Conservation (phyloP, 2,113 vertebrate species). For the Cisticola juncidis region DNA sequence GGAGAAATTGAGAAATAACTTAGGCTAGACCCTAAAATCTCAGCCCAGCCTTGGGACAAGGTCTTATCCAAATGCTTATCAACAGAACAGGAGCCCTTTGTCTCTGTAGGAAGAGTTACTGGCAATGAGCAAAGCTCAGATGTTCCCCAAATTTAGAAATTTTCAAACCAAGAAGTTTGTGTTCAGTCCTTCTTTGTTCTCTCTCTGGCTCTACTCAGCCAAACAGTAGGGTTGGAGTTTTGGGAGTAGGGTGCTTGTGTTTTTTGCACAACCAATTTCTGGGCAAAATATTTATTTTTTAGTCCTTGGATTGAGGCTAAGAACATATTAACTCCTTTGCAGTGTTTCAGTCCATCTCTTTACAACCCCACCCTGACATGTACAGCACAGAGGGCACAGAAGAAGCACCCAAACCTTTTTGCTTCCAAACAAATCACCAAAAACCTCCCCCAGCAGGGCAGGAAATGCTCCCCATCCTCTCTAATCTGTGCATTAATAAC, state of each 20-base stretch:
- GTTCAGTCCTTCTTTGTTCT: neutral
- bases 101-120: neutral
- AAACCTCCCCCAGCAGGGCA: neutral
- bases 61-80: neutral
- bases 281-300: neutral
- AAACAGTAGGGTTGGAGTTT: neutral
- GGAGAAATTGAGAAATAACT: neutral
- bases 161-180: neutral
- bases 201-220: neutral
- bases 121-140: neutral
- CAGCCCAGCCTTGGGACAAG: neutral
- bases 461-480: neutral
- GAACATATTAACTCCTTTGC: neutral
- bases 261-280: conserved; percentile 12
- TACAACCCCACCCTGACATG: neutral
- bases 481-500: neutral
- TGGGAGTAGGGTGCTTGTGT: neutral
- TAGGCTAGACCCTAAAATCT: neutral
- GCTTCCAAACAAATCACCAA: neutral
- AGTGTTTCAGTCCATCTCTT: neutral
- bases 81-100: neutral
- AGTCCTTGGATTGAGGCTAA: neutral
- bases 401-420: neutral
- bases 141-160: neutral
- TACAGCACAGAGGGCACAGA: neutral